These are phyloP conservation scores for Salarias fasciatus DNA, from an alignment of 2,797 vertebrate genomes.

Conservation along the genomic window DNA sequence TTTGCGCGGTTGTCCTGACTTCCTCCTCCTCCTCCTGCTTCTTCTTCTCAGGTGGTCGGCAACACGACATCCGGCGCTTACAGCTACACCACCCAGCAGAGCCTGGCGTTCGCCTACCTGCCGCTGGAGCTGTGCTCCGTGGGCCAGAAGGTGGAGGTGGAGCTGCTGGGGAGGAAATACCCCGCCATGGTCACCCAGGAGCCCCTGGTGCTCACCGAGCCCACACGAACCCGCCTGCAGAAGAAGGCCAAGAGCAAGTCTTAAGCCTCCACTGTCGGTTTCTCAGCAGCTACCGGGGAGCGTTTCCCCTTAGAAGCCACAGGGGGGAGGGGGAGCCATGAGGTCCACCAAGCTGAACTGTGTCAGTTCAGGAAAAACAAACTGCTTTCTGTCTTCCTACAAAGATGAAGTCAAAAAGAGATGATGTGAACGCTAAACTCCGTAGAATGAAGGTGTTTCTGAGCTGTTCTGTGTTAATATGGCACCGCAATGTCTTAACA, in stretches of 20 bases:
- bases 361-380: conserved; percentile 6
- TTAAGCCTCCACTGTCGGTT: conserved; percentile 34
- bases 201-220: conserved; percentile 91
- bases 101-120: conserved; percentile 94
- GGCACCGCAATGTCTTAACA: conserved; percentile 23
- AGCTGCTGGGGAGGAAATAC: conserved; percentile 90
- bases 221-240: conserved; percentile 86
- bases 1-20: not conserved
- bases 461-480: not conserved
- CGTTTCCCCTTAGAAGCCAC: conserved; percentile 17
- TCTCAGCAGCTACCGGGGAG: conserved; percentile 15
- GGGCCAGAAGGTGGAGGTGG: conserved; percentile 93
- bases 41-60: conserved; percentile 88
- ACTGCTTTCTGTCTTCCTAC: conserved; percentile 10
- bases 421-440: not conserved
- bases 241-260: conserved; percentile 81
- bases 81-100: conserved; percentile 90
- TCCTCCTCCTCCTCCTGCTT: not conserved
- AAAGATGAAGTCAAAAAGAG: conserved; percentile 1
- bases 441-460: conserved; percentile 13
- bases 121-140: conserved; percentile 85
- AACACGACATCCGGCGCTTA: conserved; percentile 96
- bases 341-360: not conserved
- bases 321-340: not conserved
- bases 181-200: conserved; percentile 87